Conservation (phyloP, 2,888 invertebrate species). For the Caenorhabditis zanzibari region DNA sequence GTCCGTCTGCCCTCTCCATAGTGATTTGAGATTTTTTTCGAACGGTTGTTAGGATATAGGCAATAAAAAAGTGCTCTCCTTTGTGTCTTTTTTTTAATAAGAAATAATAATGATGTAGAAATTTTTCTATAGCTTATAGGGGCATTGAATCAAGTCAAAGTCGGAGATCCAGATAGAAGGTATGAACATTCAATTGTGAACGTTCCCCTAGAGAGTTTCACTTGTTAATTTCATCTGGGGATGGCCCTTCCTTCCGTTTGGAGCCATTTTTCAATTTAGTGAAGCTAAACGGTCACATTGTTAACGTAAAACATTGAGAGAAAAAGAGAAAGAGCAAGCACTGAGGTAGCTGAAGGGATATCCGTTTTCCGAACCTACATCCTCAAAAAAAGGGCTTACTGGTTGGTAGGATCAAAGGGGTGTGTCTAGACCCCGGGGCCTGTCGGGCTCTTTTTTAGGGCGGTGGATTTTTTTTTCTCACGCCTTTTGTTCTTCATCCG, state of each 20-base stretch:
- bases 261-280: slow-evolving; percentile 28
- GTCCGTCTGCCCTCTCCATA: slow-evolving; percentile 48
- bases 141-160: not conserved
- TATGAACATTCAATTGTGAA: slow-evolving; percentile 51
- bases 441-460: not conserved
- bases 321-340: slow-evolving; percentile 5
- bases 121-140: not conserved
- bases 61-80: slow-evolving; percentile 24
- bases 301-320: slow-evolving; percentile 13
- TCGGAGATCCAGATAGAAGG: not conserved
- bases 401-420: slow-evolving; percentile 15
- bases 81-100: not conserved
- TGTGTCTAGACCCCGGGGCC: slow-evolving; percentile 32
- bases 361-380: slow-evolving; percentile 30
- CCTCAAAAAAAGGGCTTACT: slow-evolving; percentile 10
- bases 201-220: slow-evolving; percentile 55
- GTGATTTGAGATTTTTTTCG: slow-evolving; percentile 25
- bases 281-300: slow-evolving; percentile 5
- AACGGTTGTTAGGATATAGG: slow-evolving; percentile 31
- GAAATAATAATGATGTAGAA: not conserved
- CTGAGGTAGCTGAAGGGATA: slow-evolving; percentile 19
- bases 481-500: slow-evolving; percentile 38
- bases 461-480: slow-evolving; percentile 55
- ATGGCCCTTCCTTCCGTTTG: slow-evolving; percentile 1
- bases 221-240: slow-evolving; percentile 47